Conservation (phyloP, 2,797 vertebrate genomes). For the Perodicticus potto region DNA sequence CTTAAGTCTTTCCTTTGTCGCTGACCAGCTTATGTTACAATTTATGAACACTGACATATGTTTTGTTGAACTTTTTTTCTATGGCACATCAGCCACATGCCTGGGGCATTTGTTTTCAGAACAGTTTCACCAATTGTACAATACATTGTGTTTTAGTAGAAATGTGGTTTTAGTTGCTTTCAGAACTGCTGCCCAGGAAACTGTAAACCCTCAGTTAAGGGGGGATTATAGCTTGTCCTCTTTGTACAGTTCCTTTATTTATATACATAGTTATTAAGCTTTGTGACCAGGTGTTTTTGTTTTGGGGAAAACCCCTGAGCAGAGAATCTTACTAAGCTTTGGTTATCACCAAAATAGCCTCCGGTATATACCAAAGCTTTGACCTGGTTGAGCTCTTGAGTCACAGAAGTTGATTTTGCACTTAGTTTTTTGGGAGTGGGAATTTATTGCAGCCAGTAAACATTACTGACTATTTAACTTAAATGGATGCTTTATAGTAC, state of each 20-base stretch:
- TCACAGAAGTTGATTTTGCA: constrained; percentile 74
- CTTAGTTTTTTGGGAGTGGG: too few species aligned
- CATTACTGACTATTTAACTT: too few species aligned
- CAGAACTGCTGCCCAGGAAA: constrained; percentile 72
- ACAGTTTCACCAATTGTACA: constrained; percentile 41
- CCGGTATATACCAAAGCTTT: constrained; percentile 78
- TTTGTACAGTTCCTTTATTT: constrained; percentile 81
- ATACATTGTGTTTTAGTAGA: constrained; percentile 24
- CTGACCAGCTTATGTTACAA: too few species aligned
- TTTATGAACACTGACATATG: constrained; percentile 31
- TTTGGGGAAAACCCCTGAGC: constrained; percentile 57
- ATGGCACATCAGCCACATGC: constrained; percentile 52
- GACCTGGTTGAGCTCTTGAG: constrained; percentile 78
- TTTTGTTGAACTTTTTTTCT: constrained; percentile 48
- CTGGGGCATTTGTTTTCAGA: constrained; percentile 60
- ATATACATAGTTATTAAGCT: constrained; percentile 64
- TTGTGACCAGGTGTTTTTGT: constrained; percentile 65
- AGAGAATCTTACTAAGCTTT: constrained; percentile 67
- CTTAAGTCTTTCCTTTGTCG: too few species aligned
- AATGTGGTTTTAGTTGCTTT: constrained; percentile 72
- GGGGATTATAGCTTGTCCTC: constrained; percentile 67
- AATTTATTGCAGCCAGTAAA: too few species aligned
- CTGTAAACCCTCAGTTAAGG: constrained; percentile 50
- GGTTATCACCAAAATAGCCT: constrained; percentile 71
- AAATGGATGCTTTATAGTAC: too few species aligned